phyloP scores from a whole-genome alignment of 1,140 invertebrate genomes.

The Vanessa tameamea region DNA sequence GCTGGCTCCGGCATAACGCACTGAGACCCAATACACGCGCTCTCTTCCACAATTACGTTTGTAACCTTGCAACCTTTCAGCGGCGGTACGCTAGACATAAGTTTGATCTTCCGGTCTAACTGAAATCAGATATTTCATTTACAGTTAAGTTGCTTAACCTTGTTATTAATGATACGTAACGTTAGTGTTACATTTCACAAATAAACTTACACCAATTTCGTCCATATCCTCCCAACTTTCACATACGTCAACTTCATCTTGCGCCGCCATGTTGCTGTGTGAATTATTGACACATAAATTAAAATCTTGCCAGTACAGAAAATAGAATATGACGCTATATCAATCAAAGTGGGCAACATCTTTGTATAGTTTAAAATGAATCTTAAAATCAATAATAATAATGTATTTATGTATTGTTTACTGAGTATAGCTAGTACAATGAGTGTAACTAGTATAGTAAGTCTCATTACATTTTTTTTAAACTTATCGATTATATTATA shows the following conservation, averaged over 20 bases:
- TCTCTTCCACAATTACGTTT: constrained; percentile 73
- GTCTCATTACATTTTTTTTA: too few species aligned
- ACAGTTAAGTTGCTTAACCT: constrained; percentile 30
- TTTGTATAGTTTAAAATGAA: too few species aligned
- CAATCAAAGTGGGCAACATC: not conserved
- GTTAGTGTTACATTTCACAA: constrained; percentile 47
- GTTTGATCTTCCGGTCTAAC: constrained; percentile 75
- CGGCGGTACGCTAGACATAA: constrained; percentile 71
- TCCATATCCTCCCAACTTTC: constrained; percentile 93
- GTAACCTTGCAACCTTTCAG: constrained; percentile 78
- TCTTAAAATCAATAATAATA: too few species aligned
- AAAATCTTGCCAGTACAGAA: constrained; percentile 16
- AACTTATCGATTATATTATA: too few species aligned
- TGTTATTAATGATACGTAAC: constrained; percentile 22
- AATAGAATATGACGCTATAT: constrained; percentile 7
- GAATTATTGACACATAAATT: constrained; percentile 44
- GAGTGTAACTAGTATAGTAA: too few species aligned
- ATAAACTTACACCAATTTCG: constrained; percentile 82
- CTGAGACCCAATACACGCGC: constrained; percentile 78
- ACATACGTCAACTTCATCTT: constrained; percentile 81
- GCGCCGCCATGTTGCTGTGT: constrained; percentile 76
- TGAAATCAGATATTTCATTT: constrained; percentile 59
- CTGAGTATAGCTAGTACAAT: too few species aligned
- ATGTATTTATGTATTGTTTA: too few species aligned
- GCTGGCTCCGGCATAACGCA: constrained; percentile 85